phyloP scores from a whole-genome alignment of 2,113 vertebrate genomes.

The Pituophis catenifer region DNA sequence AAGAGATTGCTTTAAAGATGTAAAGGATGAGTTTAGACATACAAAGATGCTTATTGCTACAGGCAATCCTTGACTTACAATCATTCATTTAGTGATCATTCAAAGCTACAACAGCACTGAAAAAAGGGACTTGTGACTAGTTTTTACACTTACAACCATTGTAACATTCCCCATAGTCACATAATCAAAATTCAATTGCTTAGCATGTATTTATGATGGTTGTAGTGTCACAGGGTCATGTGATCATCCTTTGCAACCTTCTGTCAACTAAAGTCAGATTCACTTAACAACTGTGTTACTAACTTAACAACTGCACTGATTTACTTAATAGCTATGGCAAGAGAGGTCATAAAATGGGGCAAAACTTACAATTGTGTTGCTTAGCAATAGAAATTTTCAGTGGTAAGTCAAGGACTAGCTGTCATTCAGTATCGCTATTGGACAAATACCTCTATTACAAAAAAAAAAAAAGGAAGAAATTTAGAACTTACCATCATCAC shows the following conservation, averaged over 20 bases:
- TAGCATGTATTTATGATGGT: too few relatives aligned
- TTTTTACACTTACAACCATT: background rate
- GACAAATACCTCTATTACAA: background rate
- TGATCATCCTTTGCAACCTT: background rate
- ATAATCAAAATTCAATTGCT: background rate
- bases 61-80: background rate
- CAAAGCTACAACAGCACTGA: background rate
- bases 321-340: background rate
- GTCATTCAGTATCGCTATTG: background rate
- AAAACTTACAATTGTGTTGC: background rate
- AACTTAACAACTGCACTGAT: background rate
- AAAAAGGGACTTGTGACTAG: too few relatives aligned
- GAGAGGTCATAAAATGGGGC: background rate
- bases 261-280: background rate
- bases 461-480: background rate
- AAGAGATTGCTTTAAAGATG: background rate
- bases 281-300: background rate
- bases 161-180: background rate
- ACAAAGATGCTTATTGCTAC: background rate
- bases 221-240: too few relatives aligned
- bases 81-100: background rate
- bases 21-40: background rate
- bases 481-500: slow-evolving; percentile 82
- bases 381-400: background rate
- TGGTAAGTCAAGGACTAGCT: background rate